Conservation (phyloP, 2,888 invertebrate species). For the Cancer borealis region DNA sequence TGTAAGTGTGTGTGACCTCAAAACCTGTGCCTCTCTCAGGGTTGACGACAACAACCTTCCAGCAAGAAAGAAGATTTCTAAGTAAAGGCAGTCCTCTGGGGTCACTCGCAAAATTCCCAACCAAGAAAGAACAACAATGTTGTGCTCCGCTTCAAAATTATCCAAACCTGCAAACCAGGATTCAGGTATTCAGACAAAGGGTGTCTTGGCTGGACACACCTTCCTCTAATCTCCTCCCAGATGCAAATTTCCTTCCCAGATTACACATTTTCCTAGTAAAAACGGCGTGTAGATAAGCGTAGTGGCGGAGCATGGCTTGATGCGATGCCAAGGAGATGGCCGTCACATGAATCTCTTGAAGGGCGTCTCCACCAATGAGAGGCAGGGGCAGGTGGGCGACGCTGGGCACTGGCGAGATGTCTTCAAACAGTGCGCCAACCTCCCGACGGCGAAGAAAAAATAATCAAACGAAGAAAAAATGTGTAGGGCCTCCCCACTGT, state of each 20-base stretch:
- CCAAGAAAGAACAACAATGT: slow-evolving; percentile 1
- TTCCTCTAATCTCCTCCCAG: slow-evolving; percentile 39
- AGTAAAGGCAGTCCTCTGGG: not conserved
- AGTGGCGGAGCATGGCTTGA: slow-evolving; percentile 50
- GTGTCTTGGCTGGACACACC: slow-evolving; percentile 15
- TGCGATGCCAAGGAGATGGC: slow-evolving; percentile 48
- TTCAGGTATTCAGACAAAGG: not conserved
- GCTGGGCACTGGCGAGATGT: not conserved
- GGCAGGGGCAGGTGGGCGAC: slow-evolving; percentile 39
- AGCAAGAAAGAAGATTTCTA: not conserved
- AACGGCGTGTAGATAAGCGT: slow-evolving; percentile 56
- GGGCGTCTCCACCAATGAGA: slow-evolving; percentile 57
- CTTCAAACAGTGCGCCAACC: not conserved
- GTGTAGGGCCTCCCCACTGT: not conserved
- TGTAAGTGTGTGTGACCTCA: not conserved
- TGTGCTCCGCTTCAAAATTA: not conserved
- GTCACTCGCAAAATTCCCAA: not conserved
- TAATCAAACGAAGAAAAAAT: slow-evolving; percentile 21
- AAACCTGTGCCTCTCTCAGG: not conserved
- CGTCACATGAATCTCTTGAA: slow-evolving; percentile 67
- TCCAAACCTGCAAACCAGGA: not conserved
- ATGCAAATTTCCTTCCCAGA: slow-evolving; percentile 62
- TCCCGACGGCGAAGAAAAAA: slow-evolving; percentile 4
- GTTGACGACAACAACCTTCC: not conserved
- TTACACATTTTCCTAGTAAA: slow-evolving; percentile 66